phyloP scores from a whole-genome alignment of 1,140 invertebrate genomes.

The Meloidogyne hapla region DNA sequence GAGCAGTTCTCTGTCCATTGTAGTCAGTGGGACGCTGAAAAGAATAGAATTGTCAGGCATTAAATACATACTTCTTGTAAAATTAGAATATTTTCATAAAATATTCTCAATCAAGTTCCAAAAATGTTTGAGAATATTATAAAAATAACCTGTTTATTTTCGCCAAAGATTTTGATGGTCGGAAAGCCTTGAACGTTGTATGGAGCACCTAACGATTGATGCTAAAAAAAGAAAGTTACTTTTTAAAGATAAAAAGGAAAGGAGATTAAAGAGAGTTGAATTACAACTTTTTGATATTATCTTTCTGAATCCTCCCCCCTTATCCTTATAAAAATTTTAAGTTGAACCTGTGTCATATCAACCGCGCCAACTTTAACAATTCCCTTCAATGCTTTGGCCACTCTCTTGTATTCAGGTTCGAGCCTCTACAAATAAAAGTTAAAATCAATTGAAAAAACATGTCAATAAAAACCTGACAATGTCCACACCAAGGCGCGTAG shows the following conservation, averaged over 20 bases:
- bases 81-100: too few relatives aligned
- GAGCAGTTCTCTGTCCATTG: constrained; percentile 77
- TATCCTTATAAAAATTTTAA: too few relatives aligned
- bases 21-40: background rate
- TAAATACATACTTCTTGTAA: too few relatives aligned
- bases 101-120: too few relatives aligned
- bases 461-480: constrained; percentile 52
- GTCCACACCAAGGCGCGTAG: constrained; percentile 82
- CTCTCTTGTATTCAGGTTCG: constrained; percentile 80
- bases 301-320: too few relatives aligned
- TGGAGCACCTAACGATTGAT: constrained; percentile 77
- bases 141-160: constrained; percentile 71
- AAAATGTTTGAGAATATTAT: too few relatives aligned
- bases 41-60: too few relatives aligned
- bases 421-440: constrained; percentile 51
- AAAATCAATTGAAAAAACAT: background rate
- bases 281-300: too few relatives aligned
- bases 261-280: too few relatives aligned
- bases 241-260: too few relatives aligned
- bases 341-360: constrained; percentile 85
- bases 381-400: constrained; percentile 83
- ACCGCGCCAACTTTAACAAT: constrained; percentile 89
- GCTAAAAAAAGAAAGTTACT: constrained; percentile 65
- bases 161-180: constrained; percentile 90
- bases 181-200: constrained; percentile 88